phyloP scores from a whole-genome alignment of 2,113 vertebrate genomes.

The Callorhinus ursinus region DNA sequence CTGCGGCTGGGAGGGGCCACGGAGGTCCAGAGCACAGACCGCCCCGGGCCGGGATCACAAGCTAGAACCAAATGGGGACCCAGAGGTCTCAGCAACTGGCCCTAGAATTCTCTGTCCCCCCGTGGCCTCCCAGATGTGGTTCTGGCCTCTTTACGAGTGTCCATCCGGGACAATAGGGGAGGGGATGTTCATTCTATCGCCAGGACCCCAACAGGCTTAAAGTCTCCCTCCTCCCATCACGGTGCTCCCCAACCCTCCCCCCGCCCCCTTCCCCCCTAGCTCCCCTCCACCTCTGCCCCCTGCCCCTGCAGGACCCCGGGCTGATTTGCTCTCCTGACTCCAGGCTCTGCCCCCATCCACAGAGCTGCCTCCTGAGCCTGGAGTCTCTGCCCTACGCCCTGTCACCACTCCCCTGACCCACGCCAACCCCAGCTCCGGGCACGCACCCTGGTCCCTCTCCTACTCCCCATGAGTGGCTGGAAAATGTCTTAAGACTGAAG shows the following conservation, averaged over 20 bases:
- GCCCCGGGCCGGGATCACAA: accelerated
- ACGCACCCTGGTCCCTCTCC: background rate
- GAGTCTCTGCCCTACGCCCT: background rate
- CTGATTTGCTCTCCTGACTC: background rate
- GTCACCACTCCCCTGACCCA: accelerated
- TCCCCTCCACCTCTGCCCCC: too few species aligned
- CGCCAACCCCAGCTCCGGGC: background rate
- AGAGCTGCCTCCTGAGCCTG: background rate
- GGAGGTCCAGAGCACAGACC: accelerated
- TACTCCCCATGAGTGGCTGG: background rate
- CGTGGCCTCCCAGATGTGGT: background rate
- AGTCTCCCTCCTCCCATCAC: accelerated
- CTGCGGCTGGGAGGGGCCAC: accelerated
- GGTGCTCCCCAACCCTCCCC: background rate
- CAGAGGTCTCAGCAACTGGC: too few species aligned
- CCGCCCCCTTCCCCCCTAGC: too few species aligned
- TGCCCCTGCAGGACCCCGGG: background rate
- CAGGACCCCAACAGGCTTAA: background rate
- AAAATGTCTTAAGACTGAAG: background rate
- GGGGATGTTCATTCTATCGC: background rate
- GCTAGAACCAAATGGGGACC: background rate
- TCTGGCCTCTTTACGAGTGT: background rate
- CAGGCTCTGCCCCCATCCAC: background rate
- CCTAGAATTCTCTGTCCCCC: background rate
- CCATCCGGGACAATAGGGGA: background rate